Evolutionary conservation across 2,888 invertebrate genomes (phyloP), one percentile per base, ranked within the genome.

Genomic region (Cephonodes hylas): DNA sequence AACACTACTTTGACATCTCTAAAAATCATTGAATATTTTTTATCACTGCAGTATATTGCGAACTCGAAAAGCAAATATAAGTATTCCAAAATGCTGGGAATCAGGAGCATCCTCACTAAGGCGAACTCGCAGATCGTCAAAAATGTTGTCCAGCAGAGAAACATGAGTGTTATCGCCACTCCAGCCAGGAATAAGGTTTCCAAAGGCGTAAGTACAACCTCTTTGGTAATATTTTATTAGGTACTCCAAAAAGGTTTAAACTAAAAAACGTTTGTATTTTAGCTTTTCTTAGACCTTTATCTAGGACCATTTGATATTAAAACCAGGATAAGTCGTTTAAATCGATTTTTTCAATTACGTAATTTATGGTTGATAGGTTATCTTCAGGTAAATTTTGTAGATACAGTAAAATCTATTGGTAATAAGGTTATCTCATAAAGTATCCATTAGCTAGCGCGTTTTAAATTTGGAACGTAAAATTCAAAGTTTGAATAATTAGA

Each of bases 161-260:
- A 84, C 66, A 90, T 91, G 89, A 88, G 83, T 62, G 88, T 75
- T 0, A 72, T 86, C 58, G 66, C 80, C 18, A 73, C 80, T 5
- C 89, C 90, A 0, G 76, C 89, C 0, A 83, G 86, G 58, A 80
- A 79, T 42, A 89, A 85, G 72, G 73, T 89, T 53, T 77, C 88
- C 2, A 82, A 44, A 44, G 44, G 44, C 63, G 34, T 59, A 59
- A 59, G 59, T 53, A 53, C 18, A 31, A 31, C 27, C 8, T 10
- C 0, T 3, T 15, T 27, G 1, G 1, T n/a, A 25, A 7, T 27
- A 20, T 15, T 15, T 27, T 31, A 31, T 53, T 31, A 4, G 15
- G 2, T 10, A 10, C 13, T 13, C n/a, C 4, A 15, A 42, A 13
- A 10, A 13, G 6, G 10, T 15, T 7, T 10, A 18, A 53, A 60